Percentiles rank a stretch among this genome's conserved stretches.
These are phyloP conservation scores for Xerus rutilus DNA, from an alignment of 2,797 vertebrate genomes.

Conservation along the genomic window DNA sequence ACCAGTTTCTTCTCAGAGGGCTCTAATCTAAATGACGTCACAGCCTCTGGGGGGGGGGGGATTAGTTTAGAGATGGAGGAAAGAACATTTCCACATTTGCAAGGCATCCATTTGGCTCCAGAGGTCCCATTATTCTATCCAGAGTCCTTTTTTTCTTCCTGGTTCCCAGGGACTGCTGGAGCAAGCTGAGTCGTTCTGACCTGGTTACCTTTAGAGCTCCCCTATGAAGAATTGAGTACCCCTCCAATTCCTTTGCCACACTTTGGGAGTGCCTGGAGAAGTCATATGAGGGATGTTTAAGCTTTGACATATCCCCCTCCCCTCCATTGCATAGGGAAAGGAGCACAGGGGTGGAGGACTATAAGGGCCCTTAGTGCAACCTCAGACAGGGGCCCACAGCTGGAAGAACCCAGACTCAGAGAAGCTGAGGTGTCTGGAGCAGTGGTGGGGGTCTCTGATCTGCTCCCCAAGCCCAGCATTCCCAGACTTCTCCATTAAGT, in stretches of 20 bases:
- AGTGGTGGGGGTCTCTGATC: neutral
- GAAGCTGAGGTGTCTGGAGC: neutral
- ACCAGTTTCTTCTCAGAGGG: neutral
- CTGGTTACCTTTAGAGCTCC: neutral
- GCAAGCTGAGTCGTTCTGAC: neutral
- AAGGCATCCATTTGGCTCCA: neutral
- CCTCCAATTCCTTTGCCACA: neutral
- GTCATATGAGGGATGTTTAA: neutral
- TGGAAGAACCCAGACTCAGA: neutral
- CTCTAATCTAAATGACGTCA: neutral
- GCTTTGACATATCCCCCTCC: neutral
- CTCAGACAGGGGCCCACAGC: neutral
- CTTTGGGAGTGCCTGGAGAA: neutral
- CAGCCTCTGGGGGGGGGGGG: neutral
- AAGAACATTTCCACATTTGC: neutral
- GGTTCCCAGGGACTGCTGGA: neutral
- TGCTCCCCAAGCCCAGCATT: neutral
- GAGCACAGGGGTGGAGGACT: fast-evolving
- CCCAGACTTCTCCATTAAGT: neutral
- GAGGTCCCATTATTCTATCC: neutral
- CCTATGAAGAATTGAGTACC: neutral
- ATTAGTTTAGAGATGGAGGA: neutral
- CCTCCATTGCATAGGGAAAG: neutral
- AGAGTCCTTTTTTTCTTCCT: neutral
- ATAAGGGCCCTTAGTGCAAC: neutral